Evolutionary conservation across 2,888 invertebrate genomes (phyloP).

Genomic region (Notodonta dromedarius): DNA sequence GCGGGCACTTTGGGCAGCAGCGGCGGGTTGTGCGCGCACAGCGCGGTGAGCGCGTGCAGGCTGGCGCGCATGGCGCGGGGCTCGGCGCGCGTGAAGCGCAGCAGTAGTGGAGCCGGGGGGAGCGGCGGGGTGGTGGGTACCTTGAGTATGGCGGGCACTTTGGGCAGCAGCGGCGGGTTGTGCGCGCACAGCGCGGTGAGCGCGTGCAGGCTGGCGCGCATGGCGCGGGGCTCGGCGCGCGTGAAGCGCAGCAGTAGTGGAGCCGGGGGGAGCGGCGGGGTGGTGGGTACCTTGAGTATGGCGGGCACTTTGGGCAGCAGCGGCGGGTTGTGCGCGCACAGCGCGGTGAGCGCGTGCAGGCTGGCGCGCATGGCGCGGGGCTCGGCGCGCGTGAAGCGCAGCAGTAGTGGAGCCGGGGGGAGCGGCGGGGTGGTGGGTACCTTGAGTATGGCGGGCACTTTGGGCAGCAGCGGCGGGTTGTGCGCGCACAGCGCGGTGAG

Average conservation of each 20-base stretch:
- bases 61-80: slow-evolving; percentile 95
- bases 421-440: too few relatives aligned
- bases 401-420: slow-evolving; percentile 90
- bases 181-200: slow-evolving; percentile 96
- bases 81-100: slow-evolving; percentile 92
- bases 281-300: slow-evolving; percentile 90
- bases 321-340: slow-evolving; percentile 91
- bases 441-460: slow-evolving; percentile 95
- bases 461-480: slow-evolving; percentile 92
- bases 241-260: slow-evolving; percentile 92
- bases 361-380: slow-evolving; percentile 95
- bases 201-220: slow-evolving; percentile 96
- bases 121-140: too few relatives aligned
- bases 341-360: slow-evolving; percentile 97
- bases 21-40: slow-evolving; percentile 91
- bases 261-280: too few relatives aligned
- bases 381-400: slow-evolving; percentile 92
- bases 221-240: slow-evolving; percentile 91
- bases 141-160: slow-evolving; percentile 95
- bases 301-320: slow-evolving; percentile 95
- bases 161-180: slow-evolving; percentile 92
- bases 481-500: slow-evolving; percentile 96
- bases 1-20: slow-evolving; percentile 95
- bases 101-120: slow-evolving; percentile 90
- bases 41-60: slow-evolving; percentile 97